These are phyloP conservation scores for Hydriomena furcata DNA, from an alignment of 2,888 invertebrate species.

Conservation along the genomic window DNA sequence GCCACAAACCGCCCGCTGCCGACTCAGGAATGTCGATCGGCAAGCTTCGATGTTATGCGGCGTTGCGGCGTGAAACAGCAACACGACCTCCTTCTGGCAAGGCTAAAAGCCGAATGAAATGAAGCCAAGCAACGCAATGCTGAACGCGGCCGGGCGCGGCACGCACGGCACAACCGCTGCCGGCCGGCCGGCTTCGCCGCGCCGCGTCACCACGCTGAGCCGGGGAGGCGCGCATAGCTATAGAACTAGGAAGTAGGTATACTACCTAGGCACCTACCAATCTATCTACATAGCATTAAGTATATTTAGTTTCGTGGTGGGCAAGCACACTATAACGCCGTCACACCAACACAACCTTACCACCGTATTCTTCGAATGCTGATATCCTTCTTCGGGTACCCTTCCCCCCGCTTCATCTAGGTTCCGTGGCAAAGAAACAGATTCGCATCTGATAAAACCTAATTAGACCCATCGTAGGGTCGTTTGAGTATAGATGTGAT, in stretches of 20 bases:
- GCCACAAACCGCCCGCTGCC: slow-evolving; percentile 64
- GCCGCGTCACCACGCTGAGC: slow-evolving; percentile 14
- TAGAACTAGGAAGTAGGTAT: no score
- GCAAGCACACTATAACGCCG: slow-evolving; percentile 54
- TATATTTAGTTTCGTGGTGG: no score
- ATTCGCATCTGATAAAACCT: neutral
- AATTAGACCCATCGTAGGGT: neutral
- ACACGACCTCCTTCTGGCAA: slow-evolving; percentile 46
- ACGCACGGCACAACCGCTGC: slow-evolving; percentile 18
- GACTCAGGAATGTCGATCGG: slow-evolving; percentile 73
- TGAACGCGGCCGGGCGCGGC: no score
- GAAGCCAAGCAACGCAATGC: slow-evolving; percentile 10
- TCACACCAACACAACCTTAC: slow-evolving; percentile 59
- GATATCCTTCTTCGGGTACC: no score
- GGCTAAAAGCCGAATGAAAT: slow-evolving; percentile 58
- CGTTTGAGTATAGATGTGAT: slow-evolving; percentile 14
- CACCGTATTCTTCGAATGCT: slow-evolving; percentile 59
- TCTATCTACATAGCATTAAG: slow-evolving; percentile 2
- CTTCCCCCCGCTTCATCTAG: slow-evolving; percentile 51
- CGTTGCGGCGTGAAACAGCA: slow-evolving; percentile 52
- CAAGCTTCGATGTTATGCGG: slow-evolving; percentile 63
- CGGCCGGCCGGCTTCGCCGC: slow-evolving; percentile 35
- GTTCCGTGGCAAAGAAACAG: slow-evolving; percentile 1
- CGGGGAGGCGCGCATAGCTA: no score
- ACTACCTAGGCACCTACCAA: no score